These are phyloP conservation scores for Aix galericulata DNA, from an alignment of 2,113 vertebrate genomes.

Conservation along the genomic window DNA sequence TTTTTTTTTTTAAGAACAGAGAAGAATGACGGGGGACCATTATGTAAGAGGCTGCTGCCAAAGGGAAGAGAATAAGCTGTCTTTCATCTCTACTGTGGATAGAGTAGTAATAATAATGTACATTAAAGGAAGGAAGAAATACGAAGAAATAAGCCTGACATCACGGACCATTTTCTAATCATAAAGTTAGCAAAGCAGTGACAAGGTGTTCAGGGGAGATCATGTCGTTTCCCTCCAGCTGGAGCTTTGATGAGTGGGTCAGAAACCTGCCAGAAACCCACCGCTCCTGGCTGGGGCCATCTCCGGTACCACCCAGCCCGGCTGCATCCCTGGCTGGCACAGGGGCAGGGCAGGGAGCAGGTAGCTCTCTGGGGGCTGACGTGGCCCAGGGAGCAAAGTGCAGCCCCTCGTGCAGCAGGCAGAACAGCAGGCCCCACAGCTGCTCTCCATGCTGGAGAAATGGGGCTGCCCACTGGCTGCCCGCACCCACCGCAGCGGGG, in stretches of 20 bases:
- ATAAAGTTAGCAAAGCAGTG: not conserved
- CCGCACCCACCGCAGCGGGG: fast-evolving
- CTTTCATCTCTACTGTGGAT: not conserved
- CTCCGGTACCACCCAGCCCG: no score
- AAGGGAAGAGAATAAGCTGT: not conserved
- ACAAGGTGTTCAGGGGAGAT: not conserved
- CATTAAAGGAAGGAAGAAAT: not conserved
- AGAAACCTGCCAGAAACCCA: not conserved
- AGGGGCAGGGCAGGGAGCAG: not conserved
- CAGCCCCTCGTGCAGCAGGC: fast-evolving
- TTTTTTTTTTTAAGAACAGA: not conserved
- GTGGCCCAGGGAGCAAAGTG: not conserved
- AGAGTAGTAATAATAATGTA: not conserved
- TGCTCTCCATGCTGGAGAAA: not conserved
- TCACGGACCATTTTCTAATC: not conserved
- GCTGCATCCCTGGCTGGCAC: no score
- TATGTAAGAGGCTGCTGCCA: not conserved
- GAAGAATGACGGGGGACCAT: not conserved
- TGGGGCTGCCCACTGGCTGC: not conserved
- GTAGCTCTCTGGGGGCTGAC: not conserved
- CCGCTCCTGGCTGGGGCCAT: no score
- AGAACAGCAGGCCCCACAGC: fast-evolving
- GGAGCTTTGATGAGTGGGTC: not conserved
- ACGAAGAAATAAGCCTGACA: not conserved
- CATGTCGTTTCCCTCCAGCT: not conserved